Conservation (phyloP, 2,888 invertebrate genomes). For the Bimastos eiseni region DNA sequence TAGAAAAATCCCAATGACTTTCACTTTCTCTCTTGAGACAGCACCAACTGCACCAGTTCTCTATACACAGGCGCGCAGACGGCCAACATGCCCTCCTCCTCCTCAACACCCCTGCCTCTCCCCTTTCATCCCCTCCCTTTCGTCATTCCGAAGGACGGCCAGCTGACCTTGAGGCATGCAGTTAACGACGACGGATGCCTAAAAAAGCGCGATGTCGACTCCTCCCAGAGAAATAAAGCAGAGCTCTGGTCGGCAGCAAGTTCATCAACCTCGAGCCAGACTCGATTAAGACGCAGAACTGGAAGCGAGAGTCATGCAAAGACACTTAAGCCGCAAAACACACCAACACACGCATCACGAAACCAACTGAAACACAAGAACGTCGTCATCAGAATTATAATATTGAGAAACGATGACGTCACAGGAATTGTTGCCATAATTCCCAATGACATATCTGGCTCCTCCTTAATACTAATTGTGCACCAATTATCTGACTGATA, state of each 20-base stretch:
- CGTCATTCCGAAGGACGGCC: background rate
- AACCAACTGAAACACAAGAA: background rate
- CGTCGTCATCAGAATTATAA: background rate
- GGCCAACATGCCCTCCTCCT: background rate
- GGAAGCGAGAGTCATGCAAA: background rate
- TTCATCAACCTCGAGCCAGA: background rate
- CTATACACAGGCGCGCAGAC: background rate
- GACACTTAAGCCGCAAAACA: too few relatives aligned
- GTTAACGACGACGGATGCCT: background rate
- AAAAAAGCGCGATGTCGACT: background rate
- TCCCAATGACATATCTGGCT: background rate
- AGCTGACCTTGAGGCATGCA: background rate
- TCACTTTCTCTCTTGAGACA: background rate
- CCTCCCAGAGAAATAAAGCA: background rate
- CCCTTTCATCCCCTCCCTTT: background rate
- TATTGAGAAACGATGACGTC: background rate
- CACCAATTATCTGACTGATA: background rate
- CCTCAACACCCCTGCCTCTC: too few relatives aligned
- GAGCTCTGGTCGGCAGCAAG: background rate
- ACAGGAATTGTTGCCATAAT: background rate
- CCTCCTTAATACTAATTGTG: background rate
- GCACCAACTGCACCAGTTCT: background rate
- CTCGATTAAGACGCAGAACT: too few relatives aligned
- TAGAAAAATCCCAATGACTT: background rate
- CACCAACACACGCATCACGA: too few relatives aligned